Evolutionary conservation across 2,113 vertebrate species (phyloP).

Genomic region (Dendrocopos noguchii): DNA sequence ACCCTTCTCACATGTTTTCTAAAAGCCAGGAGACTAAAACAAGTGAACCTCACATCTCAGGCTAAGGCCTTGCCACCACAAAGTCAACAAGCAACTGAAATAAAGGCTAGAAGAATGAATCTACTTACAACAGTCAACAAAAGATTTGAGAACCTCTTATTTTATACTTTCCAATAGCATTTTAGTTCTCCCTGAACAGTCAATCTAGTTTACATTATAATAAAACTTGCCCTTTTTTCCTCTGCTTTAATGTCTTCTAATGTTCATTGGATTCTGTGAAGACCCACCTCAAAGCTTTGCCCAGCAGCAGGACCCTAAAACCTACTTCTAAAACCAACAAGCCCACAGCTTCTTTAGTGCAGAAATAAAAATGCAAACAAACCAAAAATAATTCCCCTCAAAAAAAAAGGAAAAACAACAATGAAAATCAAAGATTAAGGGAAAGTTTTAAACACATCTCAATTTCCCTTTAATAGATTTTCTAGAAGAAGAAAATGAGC

Average conservation of each 20-base stretch:
- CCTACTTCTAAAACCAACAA: neutral
- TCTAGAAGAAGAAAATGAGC: neutral
- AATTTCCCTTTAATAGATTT: neutral
- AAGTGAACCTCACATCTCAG: fast-evolving
- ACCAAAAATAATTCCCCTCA: neutral
- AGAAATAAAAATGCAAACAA: neutral
- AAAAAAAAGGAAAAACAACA: neutral
- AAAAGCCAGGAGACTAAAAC: neutral
- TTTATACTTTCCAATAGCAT: neutral
- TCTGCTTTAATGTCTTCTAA: neutral
- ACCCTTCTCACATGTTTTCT: neutral
- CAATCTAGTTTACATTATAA: neutral
- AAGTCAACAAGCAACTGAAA: neutral
- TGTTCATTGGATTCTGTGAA: neutral
- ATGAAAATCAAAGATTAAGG: neutral
- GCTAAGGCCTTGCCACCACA: neutral
- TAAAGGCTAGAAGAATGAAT: neutral
- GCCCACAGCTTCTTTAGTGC: neutral
- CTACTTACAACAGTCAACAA: neutral
- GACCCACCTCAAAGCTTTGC: neutral
- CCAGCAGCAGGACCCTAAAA: neutral
- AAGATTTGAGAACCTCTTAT: neutral
- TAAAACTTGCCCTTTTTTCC: neutral
- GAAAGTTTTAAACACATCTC: neutral
- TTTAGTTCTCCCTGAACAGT: neutral